Evolutionary conservation across 2,797 vertebrate species (phyloP), one percentile per base, ranked within the genome.

Genomic region (Falco peregrinus): DNA sequence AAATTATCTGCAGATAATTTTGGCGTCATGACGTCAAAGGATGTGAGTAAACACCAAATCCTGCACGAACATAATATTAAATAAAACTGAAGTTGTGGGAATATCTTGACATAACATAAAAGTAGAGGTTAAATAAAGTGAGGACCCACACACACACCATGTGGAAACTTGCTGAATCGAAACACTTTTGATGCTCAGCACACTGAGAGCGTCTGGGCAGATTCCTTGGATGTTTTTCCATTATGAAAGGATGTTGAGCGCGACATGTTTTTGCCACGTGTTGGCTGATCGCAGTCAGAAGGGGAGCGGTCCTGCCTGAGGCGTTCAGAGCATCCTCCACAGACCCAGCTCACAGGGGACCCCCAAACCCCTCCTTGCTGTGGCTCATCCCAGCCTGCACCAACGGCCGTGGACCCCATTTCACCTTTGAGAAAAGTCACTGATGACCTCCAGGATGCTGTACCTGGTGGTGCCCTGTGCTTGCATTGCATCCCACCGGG

Each of bases 391-490:
- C 24, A 45, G 16, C 19, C 45, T 56, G 35, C 31, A 41, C 22
- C 8, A 14, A 2, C 0, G 1, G 25, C 22, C 0, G 0, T 19
- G 67, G 35, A 50, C 31, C 16, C 13, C 0, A 0, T 47, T 69
- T 61, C 28, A 17, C 18, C 50, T 88, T 51, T 51, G 59, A 65
- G 48, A 29, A 79, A 74, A 65, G 18, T 16, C 51, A 26, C 13
- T 5, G 53, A 6, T 26, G 64, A 54, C 45, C 3, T 63, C 68
- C 64, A 28, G 35, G 68, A 25, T 59, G 68, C 33, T 68, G 28
- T 76, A 4, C 13, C 24, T 16, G 50, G 18, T 31, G 45, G 12
- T 25, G 13, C 16, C 69, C 20, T 11, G 43, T 41, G 67, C 64
- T 74, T 61, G 37, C 4, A 1, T 43, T 29, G 29, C 39, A 37